Percentiles rank a stretch among this genome's conserved stretches.
Evolutionary conservation across 1,140 invertebrate species (phyloP).

Genomic region (Euura saliciscinereae): DNA sequence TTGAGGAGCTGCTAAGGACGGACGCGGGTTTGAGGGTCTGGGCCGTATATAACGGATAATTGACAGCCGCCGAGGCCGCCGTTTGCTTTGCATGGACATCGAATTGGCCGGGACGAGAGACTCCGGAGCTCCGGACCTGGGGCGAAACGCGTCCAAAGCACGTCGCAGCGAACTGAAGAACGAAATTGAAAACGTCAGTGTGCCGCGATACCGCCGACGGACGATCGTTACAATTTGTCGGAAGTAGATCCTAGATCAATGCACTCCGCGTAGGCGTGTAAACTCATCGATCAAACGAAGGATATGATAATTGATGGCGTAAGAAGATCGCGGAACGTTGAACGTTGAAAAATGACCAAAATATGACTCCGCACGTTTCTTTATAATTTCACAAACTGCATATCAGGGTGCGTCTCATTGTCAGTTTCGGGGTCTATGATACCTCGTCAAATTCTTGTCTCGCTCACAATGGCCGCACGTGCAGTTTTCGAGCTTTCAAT

Average conservation of each 20-base stretch:
- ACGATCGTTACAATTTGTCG: background rate
- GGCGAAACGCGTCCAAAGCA: conserved; percentile 13
- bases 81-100: conserved; percentile 58
- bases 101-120: conserved; percentile 39
- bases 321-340: background rate
- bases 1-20: conserved; percentile 50
- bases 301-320: background rate
- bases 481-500: no score
- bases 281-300: background rate
- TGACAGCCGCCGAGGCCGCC: conserved; percentile 51
- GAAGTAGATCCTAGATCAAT: conserved; percentile 4
- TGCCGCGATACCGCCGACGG: background rate
- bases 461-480: no score
- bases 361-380: background rate
- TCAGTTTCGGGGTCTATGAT: background rate
- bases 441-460: no score
- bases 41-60: conserved; percentile 59
- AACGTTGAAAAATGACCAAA: background rate
- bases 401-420: background rate
- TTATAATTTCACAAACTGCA: background rate
- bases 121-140: no score
- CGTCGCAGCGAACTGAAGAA: conserved; percentile 16
- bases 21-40: conserved; percentile 43
- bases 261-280: background rate
- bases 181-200: background rate